Conservation (phyloP, 1,140 invertebrate genomes). For the Macrobrachium nipponense region DNA sequence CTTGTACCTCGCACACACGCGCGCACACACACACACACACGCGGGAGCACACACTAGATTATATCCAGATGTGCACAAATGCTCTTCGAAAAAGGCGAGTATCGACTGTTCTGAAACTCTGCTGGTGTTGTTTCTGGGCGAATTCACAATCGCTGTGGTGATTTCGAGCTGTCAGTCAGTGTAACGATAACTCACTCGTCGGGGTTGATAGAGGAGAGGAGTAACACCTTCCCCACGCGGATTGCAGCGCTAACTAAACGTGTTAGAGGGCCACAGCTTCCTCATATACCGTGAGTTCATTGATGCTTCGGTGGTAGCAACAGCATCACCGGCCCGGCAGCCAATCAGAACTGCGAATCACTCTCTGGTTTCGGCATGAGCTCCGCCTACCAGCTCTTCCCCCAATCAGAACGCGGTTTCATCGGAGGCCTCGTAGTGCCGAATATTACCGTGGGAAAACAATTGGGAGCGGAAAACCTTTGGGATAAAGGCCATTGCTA, state of each 20-base stretch:
- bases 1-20: no score
- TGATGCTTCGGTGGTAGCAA: slow-evolving; percentile 57
- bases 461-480: slow-evolving; percentile 8
- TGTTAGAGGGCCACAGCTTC: slow-evolving; percentile 36
- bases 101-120: no score
- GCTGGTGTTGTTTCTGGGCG: no score
- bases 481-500: not conserved
- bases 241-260: slow-evolving; percentile 35
- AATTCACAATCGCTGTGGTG: no score
- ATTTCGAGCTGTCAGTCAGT: no score
- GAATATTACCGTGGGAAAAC: slow-evolving; percentile 39
- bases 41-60: no score
- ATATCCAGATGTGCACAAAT: no score
- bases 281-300: slow-evolving; percentile 56
- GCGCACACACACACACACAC: no score
- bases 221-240: not conserved
- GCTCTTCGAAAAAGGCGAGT: no score
- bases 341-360: slow-evolving; percentile 37
- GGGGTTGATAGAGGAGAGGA: not conserved
- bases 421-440: slow-evolving; percentile 28
- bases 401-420: slow-evolving; percentile 45
- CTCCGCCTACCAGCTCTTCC: slow-evolving; percentile 17
- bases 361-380: not conserved
- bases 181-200: not conserved
- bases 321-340: slow-evolving; percentile 28